These are phyloP conservation scores for Spinibarbus caldwelli DNA, from an alignment of 2,797 vertebrate genomes.

Conservation along the genomic window DNA sequence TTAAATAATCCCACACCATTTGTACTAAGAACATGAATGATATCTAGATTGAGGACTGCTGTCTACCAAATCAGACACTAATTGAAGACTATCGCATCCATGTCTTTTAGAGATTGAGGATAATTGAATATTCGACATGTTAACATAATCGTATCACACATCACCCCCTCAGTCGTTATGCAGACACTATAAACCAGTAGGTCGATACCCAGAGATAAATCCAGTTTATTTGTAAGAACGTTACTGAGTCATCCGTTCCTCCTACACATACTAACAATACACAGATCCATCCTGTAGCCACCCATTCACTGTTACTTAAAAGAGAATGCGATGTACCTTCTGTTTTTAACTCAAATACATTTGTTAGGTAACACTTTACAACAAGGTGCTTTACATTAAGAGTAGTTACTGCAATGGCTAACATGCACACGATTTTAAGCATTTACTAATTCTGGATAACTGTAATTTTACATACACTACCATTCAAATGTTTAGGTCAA, in stretches of 20 bases:
- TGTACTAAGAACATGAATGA: not conserved
- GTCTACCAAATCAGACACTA: not conserved
- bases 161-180: conserved; percentile 4
- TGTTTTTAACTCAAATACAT: not conserved
- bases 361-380: not conserved
- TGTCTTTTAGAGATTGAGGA: not conserved
- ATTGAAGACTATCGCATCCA: not conserved
- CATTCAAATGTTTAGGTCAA: not conserved
- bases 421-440: not conserved
- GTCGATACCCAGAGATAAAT: conserved; percentile 12
- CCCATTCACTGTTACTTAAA: conserved; percentile 3
- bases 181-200: conserved; percentile 20
- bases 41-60: not conserved
- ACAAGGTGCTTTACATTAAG: not conserved
- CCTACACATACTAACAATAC: conserved; percentile 19
- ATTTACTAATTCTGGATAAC: not conserved
- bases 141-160: conserved; percentile 1
- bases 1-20: not conserved
- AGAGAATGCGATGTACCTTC: not conserved
- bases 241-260: not conserved
- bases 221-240: conserved; percentile 24
- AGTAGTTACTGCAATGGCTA: not conserved
- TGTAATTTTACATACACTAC: not conserved
- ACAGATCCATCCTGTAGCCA: conserved; percentile 24
- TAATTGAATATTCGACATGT: not conserved